Evolutionary conservation across 1,140 invertebrate genomes (phyloP), one percentile per base, ranked within the genome.

Genomic region (Drosophila pseudoobscura): DNA sequence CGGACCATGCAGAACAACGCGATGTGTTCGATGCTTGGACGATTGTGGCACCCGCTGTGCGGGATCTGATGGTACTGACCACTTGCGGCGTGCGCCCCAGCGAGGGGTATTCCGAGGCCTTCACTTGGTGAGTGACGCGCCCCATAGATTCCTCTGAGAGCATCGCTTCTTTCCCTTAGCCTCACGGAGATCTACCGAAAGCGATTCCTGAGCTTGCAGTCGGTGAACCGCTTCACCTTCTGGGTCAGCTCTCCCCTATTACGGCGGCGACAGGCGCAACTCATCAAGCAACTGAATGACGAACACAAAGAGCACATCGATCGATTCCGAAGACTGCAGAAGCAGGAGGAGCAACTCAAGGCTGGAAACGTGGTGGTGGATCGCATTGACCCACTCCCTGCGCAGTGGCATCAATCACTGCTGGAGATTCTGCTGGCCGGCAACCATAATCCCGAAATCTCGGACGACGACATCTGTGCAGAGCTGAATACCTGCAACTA

Each of bases 401-500:
- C n/a, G n/a, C 46, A 47, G 17, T 55, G 7, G 2, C 64, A 75
- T 44, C 41, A 58, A 13, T 62, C 78, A 17, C 52, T 88, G 7
- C 24, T 82, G n/a, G 53, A 88, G 9, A 9, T 65, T 22, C 66
- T 85, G 0, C 29, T 65, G 1, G 17, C 45, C 26, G 17, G 9
- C 11, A 46, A 8, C 6, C 35, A 13, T 1, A 5, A 0, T 3
- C 11, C 35, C 35, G n/a, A 31, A 2, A 39, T 85, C 1, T 41
- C 43, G 0, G 59, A 69, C 2, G 52, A 49, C 0, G 74, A 82
- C 29, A 52, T 88, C 17, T 58, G 50, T 7, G 74, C 56, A 0
- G 82, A 87, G 24, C 35, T 87, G 1, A 87, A 87, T 29, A 51
- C 70, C n/a, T 75, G 78, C 50, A 87, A 75, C 15, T 88, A 72